Evolutionary conservation across 2,113 vertebrate species (phyloP), one percentile per base, ranked within the genome.

Genomic region (Cyprinodon brontotheroides): DNA sequence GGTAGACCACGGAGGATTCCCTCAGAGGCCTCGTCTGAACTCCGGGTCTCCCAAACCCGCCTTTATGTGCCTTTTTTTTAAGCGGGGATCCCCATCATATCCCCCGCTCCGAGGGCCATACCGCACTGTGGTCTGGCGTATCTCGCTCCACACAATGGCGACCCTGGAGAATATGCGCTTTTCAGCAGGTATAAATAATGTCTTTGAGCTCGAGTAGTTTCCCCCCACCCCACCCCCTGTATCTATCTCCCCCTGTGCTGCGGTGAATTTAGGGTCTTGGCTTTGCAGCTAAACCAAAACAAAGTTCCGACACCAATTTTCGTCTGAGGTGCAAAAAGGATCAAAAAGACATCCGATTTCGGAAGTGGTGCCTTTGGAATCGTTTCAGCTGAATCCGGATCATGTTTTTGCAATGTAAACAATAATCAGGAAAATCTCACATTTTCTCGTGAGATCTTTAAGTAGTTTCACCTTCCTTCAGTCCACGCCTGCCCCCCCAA

Each of bases 381-480:
- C 83, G 74, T 82, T 83, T 93, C 87, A 87, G 75, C 22, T 77
- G 77, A 92, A 93, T 93, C 93, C 89, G 89, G 91, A 93, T 94
- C 92, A 87, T 91, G 90, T 87, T 89, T 92, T 90, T 88, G 86
- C 87, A 93, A 94, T 94, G 94, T 95, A 95, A 95, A 95, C 94
- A 94, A 92, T 93, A 93, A 95, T 94, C 90, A 78, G 86, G 85
- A 92, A 94, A 87, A 94, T 93, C 93, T 93, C 93, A 93, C 78
- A 86, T 91, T 93, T 89, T 95, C 94, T 94, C 93, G 94, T 94
- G 94, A 94, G 94, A 94, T 89, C 91, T 86, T 86, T 57, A 90
- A 90, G 84, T 83, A 89, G 87, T 91, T 89, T 87, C 86, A 90
- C 86, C 88, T 87, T 86, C 84, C 79, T 70, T 77, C 79, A 74